phyloP scores from a whole-genome alignment of 2,888 invertebrate species.

The Cryptus viduatorius region DNA sequence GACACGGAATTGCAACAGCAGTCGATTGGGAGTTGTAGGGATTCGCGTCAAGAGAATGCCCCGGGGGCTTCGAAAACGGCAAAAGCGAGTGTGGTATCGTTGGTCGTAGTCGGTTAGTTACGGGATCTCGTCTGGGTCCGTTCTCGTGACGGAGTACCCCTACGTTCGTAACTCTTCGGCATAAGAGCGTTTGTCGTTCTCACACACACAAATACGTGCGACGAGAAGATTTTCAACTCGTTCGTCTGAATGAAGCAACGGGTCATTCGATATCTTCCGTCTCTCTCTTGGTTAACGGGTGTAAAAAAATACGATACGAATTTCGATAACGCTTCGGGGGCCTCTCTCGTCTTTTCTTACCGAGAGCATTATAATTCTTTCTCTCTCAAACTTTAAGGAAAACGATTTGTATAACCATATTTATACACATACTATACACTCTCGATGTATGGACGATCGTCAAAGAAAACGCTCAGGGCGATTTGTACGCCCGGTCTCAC shows the following conservation, averaged over 20 bases:
- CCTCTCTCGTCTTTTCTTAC: slow-evolving; percentile 36
- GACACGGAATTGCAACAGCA: neutral
- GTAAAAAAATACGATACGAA: slow-evolving; percentile 29
- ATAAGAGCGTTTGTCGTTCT: slow-evolving; percentile 53
- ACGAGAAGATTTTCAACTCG: slow-evolving; percentile 46
- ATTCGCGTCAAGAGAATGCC: slow-evolving; percentile 2
- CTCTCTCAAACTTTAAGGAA: slow-evolving; percentile 30
- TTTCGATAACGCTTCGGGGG: slow-evolving; percentile 38
- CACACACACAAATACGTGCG: slow-evolving; percentile 28
- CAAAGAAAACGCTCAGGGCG: slow-evolving; percentile 40
- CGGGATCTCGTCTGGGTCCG: slow-evolving; percentile 62
- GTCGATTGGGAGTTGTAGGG: neutral
- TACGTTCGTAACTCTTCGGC: slow-evolving; percentile 50
- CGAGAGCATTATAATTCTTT: slow-evolving; percentile 1
- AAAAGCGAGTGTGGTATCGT: slow-evolving; percentile 41
- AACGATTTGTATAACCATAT: neutral
- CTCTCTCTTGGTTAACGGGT: slow-evolving; percentile 47
- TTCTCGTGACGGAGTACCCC: slow-evolving; percentile 23
- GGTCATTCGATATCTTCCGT: slow-evolving; percentile 59
- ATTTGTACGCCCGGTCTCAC: slow-evolving; percentile 21
- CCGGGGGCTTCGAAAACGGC: slow-evolving; percentile 20
- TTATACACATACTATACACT: slow-evolving; percentile 1
- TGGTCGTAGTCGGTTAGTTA: slow-evolving; percentile 59
- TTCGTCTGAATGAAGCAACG: slow-evolving; percentile 65
- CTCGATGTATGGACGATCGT: slow-evolving; percentile 12